Percentiles rank a stretch among this genome's conserved stretches.
phyloP scores from a whole-genome alignment of 2,888 invertebrate species.

The Psylliodes chrysocephalus region DNA sequence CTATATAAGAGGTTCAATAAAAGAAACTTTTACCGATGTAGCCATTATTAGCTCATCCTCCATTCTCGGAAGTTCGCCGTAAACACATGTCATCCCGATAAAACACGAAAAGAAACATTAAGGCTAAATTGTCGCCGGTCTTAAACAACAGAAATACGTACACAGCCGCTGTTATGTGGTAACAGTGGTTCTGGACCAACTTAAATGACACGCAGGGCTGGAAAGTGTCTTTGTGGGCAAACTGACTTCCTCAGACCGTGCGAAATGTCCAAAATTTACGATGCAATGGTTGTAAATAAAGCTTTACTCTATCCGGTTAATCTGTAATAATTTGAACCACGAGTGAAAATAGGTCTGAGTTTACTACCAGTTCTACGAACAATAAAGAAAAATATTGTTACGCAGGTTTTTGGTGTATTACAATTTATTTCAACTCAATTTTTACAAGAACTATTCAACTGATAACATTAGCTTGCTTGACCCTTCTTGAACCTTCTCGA shows the following conservation, averaged over 20 bases:
- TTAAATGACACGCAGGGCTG: conserved; percentile 43
- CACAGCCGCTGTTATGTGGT: conserved; percentile 12
- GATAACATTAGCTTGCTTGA: too few species aligned
- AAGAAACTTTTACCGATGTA: conserved; percentile 19
- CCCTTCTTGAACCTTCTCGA: too few species aligned
- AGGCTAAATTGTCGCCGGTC: conserved; percentile 10
- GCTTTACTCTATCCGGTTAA: too few species aligned
- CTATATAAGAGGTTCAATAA: conserved; percentile 6
- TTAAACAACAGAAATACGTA: conserved; percentile 14
- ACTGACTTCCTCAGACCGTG: conserved; percentile 33
- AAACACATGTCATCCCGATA: conserved; percentile 26
- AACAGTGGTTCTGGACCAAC: conserved; percentile 10
- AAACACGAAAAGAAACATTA: conserved; percentile 31
- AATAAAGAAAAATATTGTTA: too few species aligned
- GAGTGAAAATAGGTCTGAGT: too few species aligned
- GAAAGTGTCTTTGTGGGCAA: conserved; percentile 38
- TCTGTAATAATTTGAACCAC: too few species aligned
- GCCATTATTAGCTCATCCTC: conserved; percentile 26
- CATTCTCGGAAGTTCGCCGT: conserved; percentile 23
- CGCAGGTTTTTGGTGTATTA: too few species aligned
- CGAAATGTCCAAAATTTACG: conserved; percentile 2
- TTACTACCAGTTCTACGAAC: too few species aligned
- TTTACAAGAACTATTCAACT: too few species aligned
- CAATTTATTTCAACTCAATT: too few species aligned
- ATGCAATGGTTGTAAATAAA: too few species aligned